Evolutionary conservation across 2,113 vertebrate species (phyloP), one percentile per base, ranked within the genome.

Genomic region (Cynopterus brachyotis): DNA sequence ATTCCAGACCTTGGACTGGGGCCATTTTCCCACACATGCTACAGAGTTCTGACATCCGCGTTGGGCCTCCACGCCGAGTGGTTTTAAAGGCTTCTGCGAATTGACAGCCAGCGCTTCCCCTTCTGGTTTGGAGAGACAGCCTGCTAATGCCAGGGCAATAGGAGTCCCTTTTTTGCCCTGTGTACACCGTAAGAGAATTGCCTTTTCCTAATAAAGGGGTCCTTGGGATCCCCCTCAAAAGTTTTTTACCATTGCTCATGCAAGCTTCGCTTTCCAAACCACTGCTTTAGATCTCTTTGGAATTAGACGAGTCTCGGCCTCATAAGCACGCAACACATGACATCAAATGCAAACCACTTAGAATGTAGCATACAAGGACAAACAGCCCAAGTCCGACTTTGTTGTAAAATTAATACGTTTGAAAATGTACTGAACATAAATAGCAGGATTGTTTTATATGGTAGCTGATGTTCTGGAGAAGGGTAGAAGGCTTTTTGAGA

Each of bases 1-100:
- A 98, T 99, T 99, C 99, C 99, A 99, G 99, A 99, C 98, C 66
- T 98, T 99, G 99, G 99, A 99, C 94, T 72, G 89, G 93, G 97
- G 99, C 99, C 99, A 99, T 97, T 98, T 99, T 99, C 99, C 99
- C 99, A 99, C 98, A 99, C 99, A 99, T 98, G 98, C 98, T 99
- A 97, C 99, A 98, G 98, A 99, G 98, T 99, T 99, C 99, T 99
- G 99, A 99, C 99, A 99, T 98, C 99, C 98, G 99, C 99, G 98
- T 99, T 98, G 98, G 98, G 99, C 99, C 98, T 99, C 98, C 98
- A 97, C 96, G 97, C 98, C 89, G 98, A 98, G 98, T 95, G 97
- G 92, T 97, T 97, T 98, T 98, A 50, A 50, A 50, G 96, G 94
- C 66, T 84, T 81, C 78, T 84, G 93, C 92, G 96, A 98, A 95